Evolutionary conservation across 2,888 invertebrate species (phyloP).

Genomic region (Subacronicta megacephala): DNA sequence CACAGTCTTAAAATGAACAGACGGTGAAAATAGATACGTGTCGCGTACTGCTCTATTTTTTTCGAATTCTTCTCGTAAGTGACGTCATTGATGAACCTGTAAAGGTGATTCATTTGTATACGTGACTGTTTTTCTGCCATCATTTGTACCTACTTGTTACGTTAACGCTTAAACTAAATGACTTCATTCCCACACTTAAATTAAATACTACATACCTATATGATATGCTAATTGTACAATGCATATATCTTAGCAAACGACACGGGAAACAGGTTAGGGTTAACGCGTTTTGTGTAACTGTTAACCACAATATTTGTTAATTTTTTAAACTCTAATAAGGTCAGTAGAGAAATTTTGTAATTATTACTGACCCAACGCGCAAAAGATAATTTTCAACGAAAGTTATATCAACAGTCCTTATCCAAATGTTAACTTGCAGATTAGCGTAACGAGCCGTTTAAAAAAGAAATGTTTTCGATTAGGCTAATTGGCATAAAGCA

Average conservation of each 20-base stretch:
- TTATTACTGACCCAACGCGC: not conserved
- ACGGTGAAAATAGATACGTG: slow-evolving; percentile 47
- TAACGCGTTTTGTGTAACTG: no score
- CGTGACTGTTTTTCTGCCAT: slow-evolving; percentile 10
- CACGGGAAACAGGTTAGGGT: no score
- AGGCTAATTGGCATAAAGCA: slow-evolving; percentile 32
- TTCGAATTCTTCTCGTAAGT: not conserved
- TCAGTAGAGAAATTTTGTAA: not conserved
- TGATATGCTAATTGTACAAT: not conserved
- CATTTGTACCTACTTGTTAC: slow-evolving; percentile 14
- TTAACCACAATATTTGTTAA: not conserved
- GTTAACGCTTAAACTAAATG: slow-evolving; percentile 3
- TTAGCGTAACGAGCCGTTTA: slow-evolving; percentile 10
- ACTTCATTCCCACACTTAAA: not conserved
- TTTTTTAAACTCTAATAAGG: not conserved
- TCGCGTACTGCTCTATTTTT: slow-evolving; percentile 39
- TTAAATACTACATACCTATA: not conserved
- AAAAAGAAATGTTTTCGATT: slow-evolving; percentile 19
- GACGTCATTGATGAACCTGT: slow-evolving; percentile 20
- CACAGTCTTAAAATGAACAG: slow-evolving; percentile 50
- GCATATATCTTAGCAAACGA: no score
- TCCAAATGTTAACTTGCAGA: slow-evolving; percentile 19
- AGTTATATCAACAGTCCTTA: slow-evolving; percentile 21
- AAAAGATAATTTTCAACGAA: slow-evolving; percentile 8
- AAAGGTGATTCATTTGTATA: slow-evolving; percentile 17